Conservation (phyloP, 2,888 invertebrate species). For the Trachelus troglodyta region DNA sequence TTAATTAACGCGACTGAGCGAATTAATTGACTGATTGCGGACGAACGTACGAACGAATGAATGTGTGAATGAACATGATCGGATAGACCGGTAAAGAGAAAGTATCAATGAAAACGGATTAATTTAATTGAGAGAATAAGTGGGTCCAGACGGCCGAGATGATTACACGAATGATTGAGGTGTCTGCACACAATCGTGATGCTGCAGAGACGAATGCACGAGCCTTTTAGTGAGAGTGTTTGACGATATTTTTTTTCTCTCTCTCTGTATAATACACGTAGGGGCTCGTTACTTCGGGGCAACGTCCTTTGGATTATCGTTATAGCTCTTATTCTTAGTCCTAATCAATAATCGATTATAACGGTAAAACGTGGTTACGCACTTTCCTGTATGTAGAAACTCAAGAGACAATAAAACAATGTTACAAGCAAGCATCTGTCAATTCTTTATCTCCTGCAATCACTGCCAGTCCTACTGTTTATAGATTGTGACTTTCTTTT, state of each 20-base stretch:
- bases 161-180: conserved; percentile 4
- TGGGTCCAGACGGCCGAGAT: not conserved
- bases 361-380: conserved; percentile 42
- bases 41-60: not conserved
- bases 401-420: conserved; percentile 49
- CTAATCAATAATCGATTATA: conserved; percentile 39
- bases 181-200: not conserved
- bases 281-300: not conserved
- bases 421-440: conserved; percentile 25
- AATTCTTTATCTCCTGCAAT: not conserved
- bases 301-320: conserved; percentile 4
- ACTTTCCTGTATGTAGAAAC: conserved; percentile 46
- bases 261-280: not conserved
- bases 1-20: not conserved
- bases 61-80: not conserved
- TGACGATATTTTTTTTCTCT: not conserved
- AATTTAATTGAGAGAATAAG: not conserved
- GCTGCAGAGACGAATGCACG: not conserved
- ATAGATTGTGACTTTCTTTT: not conserved
- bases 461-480: not conserved
- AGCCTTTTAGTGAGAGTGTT: not conserved
- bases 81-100: not conserved
- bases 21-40: not conserved
- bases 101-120: not conserved
- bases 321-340: conserved; percentile 5